Conservation (phyloP, 2,113 vertebrate species). For the Rhinopomastus cyanomelas region DNA sequence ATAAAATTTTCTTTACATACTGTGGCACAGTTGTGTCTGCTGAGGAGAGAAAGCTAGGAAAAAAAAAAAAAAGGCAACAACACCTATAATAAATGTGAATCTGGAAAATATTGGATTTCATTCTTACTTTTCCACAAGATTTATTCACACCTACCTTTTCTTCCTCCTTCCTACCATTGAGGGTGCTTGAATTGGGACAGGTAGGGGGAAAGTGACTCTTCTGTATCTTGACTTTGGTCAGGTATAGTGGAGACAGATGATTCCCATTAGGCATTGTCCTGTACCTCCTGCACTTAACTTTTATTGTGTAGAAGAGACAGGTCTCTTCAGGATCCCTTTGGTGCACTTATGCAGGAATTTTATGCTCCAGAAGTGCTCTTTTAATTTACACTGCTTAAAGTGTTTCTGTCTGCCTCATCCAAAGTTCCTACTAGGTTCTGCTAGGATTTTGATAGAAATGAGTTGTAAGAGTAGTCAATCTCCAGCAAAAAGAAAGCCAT, state of each 20-base stretch:
- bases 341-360: not conserved
- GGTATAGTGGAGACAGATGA: not conserved
- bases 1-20: not conserved
- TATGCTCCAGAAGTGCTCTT: not conserved
- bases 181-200: not conserved
- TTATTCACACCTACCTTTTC: not conserved
- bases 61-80: not conserved
- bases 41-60: not conserved
- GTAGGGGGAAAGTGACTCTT: not conserved
- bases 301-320: not conserved
- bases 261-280: not conserved
- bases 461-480: not conserved
- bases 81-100: not conserved
- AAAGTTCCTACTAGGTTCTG: not conserved
- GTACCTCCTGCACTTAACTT: not conserved
- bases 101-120: not conserved
- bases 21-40: not conserved
- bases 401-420: not conserved
- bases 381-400: not conserved
- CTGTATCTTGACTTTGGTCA: not conserved
- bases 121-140: not conserved
- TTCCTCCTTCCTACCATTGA: not conserved
- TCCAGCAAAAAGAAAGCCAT: not conserved
- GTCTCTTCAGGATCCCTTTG: not conserved
- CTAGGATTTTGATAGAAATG: not conserved